These are phyloP conservation scores for Tupaia chinensis DNA, from an alignment of 2,113 vertebrate genomes.

Conservation along the genomic window DNA sequence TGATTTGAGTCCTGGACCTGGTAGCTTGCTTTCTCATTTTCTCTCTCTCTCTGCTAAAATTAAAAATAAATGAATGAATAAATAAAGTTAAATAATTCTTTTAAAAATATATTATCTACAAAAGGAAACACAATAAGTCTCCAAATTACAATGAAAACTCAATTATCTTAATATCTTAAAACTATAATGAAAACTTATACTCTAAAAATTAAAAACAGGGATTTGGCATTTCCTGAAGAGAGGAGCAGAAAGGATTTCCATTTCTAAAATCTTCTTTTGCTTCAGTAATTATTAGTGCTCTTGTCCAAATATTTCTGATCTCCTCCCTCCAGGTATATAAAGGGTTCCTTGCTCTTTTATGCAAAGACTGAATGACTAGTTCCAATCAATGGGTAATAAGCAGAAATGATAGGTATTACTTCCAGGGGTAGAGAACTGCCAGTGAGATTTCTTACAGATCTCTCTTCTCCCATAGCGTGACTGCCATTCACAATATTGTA, in stretches of 20 bases:
- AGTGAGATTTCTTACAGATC: background rate
- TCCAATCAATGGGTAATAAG: background rate
- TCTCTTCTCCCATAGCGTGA: background rate
- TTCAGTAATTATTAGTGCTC: background rate
- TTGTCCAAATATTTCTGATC: constrained; percentile 19
- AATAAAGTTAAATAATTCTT: too few relatives aligned
- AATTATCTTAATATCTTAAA: background rate
- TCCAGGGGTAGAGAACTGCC: background rate
- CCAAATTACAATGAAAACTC: constrained; percentile 37
- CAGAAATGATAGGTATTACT: background rate
- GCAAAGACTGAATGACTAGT: background rate
- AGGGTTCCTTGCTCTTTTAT: background rate
- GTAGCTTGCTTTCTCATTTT: too few relatives aligned
- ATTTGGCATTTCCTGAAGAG: background rate
- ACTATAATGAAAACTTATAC: background rate
- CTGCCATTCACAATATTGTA: background rate
- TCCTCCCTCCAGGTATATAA: background rate
- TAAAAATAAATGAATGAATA: too few relatives aligned
- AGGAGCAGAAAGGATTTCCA: background rate
- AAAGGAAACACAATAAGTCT: constrained; percentile 29
- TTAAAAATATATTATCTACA: background rate
- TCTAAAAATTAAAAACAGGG: constrained; percentile 1
- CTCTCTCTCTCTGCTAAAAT: too few relatives aligned
- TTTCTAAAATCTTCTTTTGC: background rate
- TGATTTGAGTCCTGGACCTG: too few relatives aligned